phyloP scores from a whole-genome alignment of 2,113 vertebrate genomes.

The Alces alces region DNA sequence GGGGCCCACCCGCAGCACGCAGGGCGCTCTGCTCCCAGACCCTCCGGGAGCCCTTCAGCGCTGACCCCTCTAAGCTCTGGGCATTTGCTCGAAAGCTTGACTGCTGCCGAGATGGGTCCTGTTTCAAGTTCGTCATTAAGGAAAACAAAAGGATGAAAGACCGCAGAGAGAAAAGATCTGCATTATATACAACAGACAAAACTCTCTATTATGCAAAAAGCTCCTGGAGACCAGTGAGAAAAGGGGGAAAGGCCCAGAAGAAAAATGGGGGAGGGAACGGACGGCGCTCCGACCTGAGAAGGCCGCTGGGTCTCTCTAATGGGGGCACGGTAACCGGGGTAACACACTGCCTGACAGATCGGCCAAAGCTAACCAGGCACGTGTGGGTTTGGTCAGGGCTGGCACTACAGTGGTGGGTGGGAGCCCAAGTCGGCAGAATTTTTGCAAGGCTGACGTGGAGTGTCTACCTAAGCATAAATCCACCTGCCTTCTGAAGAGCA shows the following conservation, averaged over 20 bases:
- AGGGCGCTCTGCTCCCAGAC: not conserved
- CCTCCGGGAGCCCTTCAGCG: not conserved
- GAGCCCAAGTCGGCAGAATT: accelerated
- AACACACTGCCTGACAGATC: accelerated
- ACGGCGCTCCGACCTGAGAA: not conserved
- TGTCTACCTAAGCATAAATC: not conserved
- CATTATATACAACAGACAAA: not conserved
- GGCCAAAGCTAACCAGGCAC: not conserved
- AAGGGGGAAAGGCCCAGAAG: not conserved
- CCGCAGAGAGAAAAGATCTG: not conserved
- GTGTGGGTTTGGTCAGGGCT: not conserved
- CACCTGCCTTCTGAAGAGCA: not conserved
- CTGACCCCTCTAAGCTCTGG: not conserved
- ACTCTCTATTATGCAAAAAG: not conserved
- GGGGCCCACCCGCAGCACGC: accelerated
- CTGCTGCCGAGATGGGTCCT: not conserved
- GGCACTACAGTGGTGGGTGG: not conserved
- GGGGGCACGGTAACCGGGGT: not conserved
- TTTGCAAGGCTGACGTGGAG: not conserved
- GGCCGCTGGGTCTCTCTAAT: not conserved
- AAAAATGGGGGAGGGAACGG: accelerated
- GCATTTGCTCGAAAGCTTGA: not conserved
- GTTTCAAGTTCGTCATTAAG: not conserved
- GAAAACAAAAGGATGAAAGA: not conserved
- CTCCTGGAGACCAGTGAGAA: not conserved